A percentile compares a stretch with the other conserved stretches of the same genome.
These are phyloP conservation scores for Podotricha telesiphe DNA, from an alignment of 2,888 invertebrate genomes.

Conservation along the genomic window DNA sequence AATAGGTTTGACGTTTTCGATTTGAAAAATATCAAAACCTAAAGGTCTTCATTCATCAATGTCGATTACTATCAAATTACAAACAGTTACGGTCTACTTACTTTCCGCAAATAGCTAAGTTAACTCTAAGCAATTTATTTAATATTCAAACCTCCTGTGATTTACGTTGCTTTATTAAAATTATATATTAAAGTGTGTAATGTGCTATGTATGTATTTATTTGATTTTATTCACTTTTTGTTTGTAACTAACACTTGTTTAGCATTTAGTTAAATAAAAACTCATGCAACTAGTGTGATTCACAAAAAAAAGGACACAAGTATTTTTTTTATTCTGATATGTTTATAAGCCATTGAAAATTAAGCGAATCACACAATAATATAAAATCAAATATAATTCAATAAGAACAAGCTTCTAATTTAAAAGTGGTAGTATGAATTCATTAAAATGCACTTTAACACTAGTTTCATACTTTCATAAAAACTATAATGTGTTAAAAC, in stretches of 20 bases:
- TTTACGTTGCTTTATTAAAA: background rate
- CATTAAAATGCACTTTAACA: too few relatives aligned
- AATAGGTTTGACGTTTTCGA: conserved; percentile 43
- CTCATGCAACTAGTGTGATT: too few relatives aligned
- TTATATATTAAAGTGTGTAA: background rate
- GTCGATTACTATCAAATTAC: conserved; percentile 15
- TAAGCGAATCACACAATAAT: too few relatives aligned
- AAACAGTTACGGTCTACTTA: conserved; percentile 22
- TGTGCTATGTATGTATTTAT: background rate
- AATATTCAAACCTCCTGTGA: conserved; percentile 14
- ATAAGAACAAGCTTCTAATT: too few relatives aligned
- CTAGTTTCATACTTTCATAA: too few relatives aligned
- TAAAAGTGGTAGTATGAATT: too few relatives aligned
- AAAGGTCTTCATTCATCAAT: conserved; percentile 8
- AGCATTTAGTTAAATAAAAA: too few relatives aligned
- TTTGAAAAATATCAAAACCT: conserved; percentile 15
- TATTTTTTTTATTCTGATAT: too few relatives aligned
- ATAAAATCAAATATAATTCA: too few relatives aligned
- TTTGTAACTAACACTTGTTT: background rate
- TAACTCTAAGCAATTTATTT: conserved; percentile 2
- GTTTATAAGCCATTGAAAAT: too few relatives aligned
- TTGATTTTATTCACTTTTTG: background rate
- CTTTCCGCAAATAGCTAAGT: background rate
- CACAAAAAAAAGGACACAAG: too few relatives aligned
- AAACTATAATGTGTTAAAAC: too few relatives aligned